phyloP scores from a whole-genome alignment of 2,113 vertebrate genomes.

The Saccopteryx leptura region DNA sequence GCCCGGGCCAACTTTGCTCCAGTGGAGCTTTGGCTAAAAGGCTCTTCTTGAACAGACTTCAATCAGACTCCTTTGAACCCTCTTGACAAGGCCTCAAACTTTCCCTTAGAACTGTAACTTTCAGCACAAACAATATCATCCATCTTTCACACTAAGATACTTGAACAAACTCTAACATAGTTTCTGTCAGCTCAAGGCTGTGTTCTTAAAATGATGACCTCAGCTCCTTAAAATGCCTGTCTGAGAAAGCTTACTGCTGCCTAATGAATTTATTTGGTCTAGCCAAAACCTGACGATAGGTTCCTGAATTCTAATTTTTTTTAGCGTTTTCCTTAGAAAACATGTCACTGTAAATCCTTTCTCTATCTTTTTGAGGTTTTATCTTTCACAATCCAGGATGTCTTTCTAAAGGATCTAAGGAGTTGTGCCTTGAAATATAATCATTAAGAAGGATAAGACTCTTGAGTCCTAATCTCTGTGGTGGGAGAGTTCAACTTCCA shows the following conservation, averaged over 20 bases:
- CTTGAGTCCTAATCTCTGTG: not conserved
- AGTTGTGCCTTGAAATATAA: conserved; percentile 29
- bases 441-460: not conserved
- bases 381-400: conserved; percentile 26
- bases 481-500: not conserved
- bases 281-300: conserved; percentile 6
- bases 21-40: too few relatives aligned
- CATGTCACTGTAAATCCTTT: not conserved
- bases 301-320: not conserved
- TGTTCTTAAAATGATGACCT: not conserved
- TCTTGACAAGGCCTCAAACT: not conserved
- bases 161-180: not conserved
- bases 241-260: not conserved
- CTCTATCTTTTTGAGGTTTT: conserved; percentile 42
- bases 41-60: not conserved
- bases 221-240: not conserved
- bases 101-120: not conserved
- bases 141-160: not conserved
- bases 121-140: not conserved
- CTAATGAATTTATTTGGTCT: conserved; percentile 32
- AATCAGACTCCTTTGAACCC: not conserved
- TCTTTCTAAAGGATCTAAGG: conserved; percentile 50
- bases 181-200: not conserved
- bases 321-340: conserved; percentile 46
- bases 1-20: too few relatives aligned